Percentiles rank a stretch among this genome's conserved stretches.
These are phyloP conservation scores for Brachypodius melanocephalos DNA, from an alignment of 2,113 vertebrate genomes.

Conservation along the genomic window DNA sequence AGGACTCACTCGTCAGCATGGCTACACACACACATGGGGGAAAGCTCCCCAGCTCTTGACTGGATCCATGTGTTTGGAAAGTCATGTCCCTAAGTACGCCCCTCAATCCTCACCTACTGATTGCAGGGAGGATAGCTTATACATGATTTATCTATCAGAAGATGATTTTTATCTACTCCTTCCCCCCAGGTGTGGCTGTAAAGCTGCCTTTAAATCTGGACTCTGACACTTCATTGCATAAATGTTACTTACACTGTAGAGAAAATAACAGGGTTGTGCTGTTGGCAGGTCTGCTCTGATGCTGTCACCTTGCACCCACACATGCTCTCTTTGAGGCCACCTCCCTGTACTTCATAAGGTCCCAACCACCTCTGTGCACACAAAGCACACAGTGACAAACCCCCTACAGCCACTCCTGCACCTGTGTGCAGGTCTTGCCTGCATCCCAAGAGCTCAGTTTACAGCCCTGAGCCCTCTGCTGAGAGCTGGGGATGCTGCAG, in stretches of 20 bases:
- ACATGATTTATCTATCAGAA: background rate
- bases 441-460: background rate
- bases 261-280: background rate
- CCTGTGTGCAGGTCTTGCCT: background rate
- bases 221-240: background rate
- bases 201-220: background rate
- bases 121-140: background rate
- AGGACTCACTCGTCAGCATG: background rate
- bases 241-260: background rate
- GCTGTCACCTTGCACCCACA: background rate
- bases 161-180: background rate
- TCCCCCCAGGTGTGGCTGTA: background rate
- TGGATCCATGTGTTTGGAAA: background rate
- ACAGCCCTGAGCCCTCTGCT: background rate
- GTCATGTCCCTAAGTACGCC: background rate
- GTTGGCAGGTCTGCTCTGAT: background rate
- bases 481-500: background rate
- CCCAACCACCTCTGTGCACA: background rate
- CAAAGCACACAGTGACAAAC: background rate
- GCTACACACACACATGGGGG: background rate
- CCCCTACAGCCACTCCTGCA: background rate
- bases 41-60: background rate
- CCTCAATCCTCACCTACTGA: background rate
- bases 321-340: background rate
- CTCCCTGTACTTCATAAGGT: background rate